Percentiles rank a stretch among this genome's conserved stretches.
These are phyloP conservation scores for Tenthredo amoena DNA, from an alignment of 2,888 invertebrate species.

Conservation along the genomic window DNA sequence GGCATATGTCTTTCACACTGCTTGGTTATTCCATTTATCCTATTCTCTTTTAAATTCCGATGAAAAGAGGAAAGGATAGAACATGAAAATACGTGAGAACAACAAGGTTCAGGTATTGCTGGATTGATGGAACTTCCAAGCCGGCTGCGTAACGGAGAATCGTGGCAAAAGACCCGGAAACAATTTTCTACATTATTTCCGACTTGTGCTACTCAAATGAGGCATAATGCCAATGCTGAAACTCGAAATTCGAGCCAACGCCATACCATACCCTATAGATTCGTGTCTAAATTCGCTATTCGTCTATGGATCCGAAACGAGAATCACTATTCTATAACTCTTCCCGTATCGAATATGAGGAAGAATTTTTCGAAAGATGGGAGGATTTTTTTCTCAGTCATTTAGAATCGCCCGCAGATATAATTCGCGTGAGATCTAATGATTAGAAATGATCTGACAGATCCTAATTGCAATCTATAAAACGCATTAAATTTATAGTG, in stretches of 20 bases:
- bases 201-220: neutral
- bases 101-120: neutral
- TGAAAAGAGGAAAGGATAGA: neutral
- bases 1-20: neutral
- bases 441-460: neutral
- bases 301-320: neutral
- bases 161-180: neutral
- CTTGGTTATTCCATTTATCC: neutral
- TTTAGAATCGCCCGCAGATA: neutral
- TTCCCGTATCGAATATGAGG: neutral
- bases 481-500: conserved; percentile 35
- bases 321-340: neutral
- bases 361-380: neutral
- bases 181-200: neutral
- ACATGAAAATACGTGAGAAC: neutral
- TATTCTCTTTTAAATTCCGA: neutral
- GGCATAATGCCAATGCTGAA: neutral
- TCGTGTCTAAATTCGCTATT: neutral
- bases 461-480: conserved; percentile 6
- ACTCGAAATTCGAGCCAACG: neutral
- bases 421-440: neutral
- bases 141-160: neutral
- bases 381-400: neutral
- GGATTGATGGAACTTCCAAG: neutral
- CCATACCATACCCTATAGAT: neutral